These are phyloP conservation scores for Clivina fossor DNA, from an alignment of 2,888 invertebrate genomes.

Conservation along the genomic window DNA sequence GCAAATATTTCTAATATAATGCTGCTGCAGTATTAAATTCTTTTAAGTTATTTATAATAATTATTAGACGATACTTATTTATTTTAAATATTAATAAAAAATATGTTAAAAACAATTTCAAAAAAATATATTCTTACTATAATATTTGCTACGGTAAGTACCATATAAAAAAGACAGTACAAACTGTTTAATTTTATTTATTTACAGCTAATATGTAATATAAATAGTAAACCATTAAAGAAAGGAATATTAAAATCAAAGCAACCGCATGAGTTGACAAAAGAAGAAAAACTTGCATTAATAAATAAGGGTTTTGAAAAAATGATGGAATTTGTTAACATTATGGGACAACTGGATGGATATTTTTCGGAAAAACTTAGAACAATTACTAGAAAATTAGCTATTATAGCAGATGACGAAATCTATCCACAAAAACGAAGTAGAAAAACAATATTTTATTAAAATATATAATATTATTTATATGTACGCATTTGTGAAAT, in stretches of 20 bases:
- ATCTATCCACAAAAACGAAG: too few species aligned
- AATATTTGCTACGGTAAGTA: neutral
- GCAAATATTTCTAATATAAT: too few species aligned
- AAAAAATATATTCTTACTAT: neutral
- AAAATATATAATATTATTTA: too few species aligned
- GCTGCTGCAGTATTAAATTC: too few species aligned
- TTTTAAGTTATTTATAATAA: too few species aligned
- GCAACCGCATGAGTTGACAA: neutral
- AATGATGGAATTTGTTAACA: slow-evolving; percentile 55
- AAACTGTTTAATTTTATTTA: slow-evolving; percentile 1
- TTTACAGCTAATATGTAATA: too few species aligned
- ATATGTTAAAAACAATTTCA: neutral
- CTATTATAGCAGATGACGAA: slow-evolving; percentile 52
- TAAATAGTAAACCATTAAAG: neutral
- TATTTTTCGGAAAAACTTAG: slow-evolving; percentile 55
- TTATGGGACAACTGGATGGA: slow-evolving; percentile 56
- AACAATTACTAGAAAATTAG: slow-evolving; percentile 52
- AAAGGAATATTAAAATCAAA: neutral
- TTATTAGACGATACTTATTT: too few species aligned
- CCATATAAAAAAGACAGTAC: neutral
- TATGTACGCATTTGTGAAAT: too few species aligned
- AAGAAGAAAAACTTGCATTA: slow-evolving; percentile 48
- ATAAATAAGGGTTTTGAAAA: slow-evolving; percentile 55
- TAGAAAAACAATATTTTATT: too few species aligned
- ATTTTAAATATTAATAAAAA: too few species aligned